Base-by-base conservation (phyloP, 2,113 vertebrate genomes). In the Elephas maximus region DNA sequence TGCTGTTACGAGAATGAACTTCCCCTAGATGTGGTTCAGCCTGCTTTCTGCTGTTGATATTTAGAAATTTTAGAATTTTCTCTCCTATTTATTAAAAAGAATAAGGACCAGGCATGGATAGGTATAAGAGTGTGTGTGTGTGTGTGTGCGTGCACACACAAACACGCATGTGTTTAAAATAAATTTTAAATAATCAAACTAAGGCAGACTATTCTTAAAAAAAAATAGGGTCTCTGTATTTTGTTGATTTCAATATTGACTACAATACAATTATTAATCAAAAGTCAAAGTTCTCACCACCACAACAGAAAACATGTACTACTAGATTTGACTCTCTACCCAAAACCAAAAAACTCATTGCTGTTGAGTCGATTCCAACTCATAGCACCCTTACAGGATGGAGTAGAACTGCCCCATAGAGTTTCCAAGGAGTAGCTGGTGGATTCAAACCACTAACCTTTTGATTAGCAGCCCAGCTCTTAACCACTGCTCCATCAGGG, bases 161-260 rank as follows among this genome's bases (percentile, higher is more conserved):
- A 24, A 7, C 6, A 57, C 65, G 45, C 20, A 57, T 15, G 23
- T 96, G 14, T 92, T 92, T 95, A 97, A 94, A 91, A 67, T 79
- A 91, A 57, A 62, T 37, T 67, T 73, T 73, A 44, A 81, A 85
- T 92, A 78, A 74, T 67, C 18, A 41, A 89, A 63, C 6, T 63
- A 71, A 95, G 17, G 10, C 41, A 92, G 33, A 73, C 26, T 45
- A 37, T 93, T 91, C 10, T 86, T 67, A 88, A 82, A 48, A 67
- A 3, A 53, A 82, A 94, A 76, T 21, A 53, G 2, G 10, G 1
- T 30, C 15, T 24, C 93, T 14, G 51, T 26, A 81, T 76, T 95
- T 94, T 78, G 63, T 11, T 33, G 0, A 88, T 2, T 26, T 78
- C 12, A 62, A 0, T 80, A 53, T 87, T 73, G 14, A 69, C 33